A percentile compares a stretch with the other conserved stretches of the same genome.
These are phyloP conservation scores for Acridotheres tristis DNA, from an alignment of 2,797 vertebrate genomes.

Conservation along the genomic window DNA sequence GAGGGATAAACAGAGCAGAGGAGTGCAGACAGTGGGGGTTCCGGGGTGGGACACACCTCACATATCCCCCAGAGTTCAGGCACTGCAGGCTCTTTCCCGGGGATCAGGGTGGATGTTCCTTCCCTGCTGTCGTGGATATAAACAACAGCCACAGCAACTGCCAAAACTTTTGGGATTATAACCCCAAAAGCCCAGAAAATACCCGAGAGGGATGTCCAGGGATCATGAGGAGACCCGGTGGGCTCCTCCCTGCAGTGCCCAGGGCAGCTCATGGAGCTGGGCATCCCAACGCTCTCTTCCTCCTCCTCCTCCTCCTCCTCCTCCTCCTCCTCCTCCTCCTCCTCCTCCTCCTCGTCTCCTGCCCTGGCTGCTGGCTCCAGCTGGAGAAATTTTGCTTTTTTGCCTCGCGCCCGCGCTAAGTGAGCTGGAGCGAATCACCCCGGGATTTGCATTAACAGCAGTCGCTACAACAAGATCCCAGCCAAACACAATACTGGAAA, in stretches of 20 bases:
- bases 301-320: not conserved
- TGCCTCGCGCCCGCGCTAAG: not conserved
- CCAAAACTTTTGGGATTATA: rapidly evolving
- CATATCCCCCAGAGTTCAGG: not conserved
- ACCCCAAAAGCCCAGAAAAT: not conserved
- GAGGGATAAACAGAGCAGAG: not conserved
- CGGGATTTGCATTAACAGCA: conserved; percentile 65
- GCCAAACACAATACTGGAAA: conserved; percentile 59
- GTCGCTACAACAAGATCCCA: conserved; percentile 49
- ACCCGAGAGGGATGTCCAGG: rapidly evolving
- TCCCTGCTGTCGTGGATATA: rapidly evolving
- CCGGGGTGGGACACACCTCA: not conserved
- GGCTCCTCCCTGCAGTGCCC: not conserved
- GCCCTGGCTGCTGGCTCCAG: not conserved
- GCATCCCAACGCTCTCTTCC: not conserved
- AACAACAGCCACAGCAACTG: not conserved
- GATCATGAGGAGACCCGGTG: rapidly evolving
- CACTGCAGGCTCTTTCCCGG: rapidly evolving
- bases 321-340: not conserved
- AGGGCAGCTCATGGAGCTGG: rapidly evolving
- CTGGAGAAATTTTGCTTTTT: not conserved
- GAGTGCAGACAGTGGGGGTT: not conserved
- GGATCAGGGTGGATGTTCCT: not conserved
- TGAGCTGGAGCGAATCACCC: conserved; percentile 37
- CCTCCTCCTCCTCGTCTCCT: not conserved